Evolutionary conservation across 1,140 invertebrate species (phyloP), one percentile per base, ranked within the genome.

Genomic region (Micrasema minimum): DNA sequence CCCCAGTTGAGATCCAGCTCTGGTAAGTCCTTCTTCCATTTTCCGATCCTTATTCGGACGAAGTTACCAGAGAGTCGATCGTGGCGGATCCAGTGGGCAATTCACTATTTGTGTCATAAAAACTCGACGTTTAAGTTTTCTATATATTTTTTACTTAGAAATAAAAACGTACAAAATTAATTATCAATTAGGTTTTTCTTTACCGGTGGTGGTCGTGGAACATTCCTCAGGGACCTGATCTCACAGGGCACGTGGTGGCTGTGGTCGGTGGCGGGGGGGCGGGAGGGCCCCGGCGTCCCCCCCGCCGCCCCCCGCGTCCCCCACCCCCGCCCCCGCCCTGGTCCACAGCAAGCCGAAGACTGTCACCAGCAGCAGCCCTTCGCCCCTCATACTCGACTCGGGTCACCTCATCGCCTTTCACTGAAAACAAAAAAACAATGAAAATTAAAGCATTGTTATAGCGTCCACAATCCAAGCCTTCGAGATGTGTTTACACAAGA

Each of bases 321-420:
- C n/a, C 4, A 16, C 46, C 11, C 45, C 64, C 41, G 61, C 53
- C 20, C 59, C 22, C 16, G 41, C 67, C 41, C 23, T 37, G 11
- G 69, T 69, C 37, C 64, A 50, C 18, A 55, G 16, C 51, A 51
- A 67, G 46, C 69, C 69, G 26, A 74, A 48, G 61, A 71, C 62
- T 61, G 69, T 46, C 72, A 74, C 55, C 69, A 74, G 37, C 69
- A 74, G 61, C 72, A 74, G 69, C 72, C 68, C 55, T 55, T 57
- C 68, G 55, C 72, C 71, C 68, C 72, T 71, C 72, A 74, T 74
- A 53, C 55, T 66, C 69, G 57, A 38, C 69, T 65, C 41, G 66
- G 64, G 72, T 74, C 72, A 74, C 65, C 72, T 74, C 72, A 74
- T 74, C 72, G 72, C 64, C 64, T 62, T 59, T 62, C 57, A 67